A percentile compares a stretch with the other conserved stretches of the same genome.
phyloP scores from a whole-genome alignment of 2,113 vertebrate genomes.

The Saguinus imperator region DNA sequence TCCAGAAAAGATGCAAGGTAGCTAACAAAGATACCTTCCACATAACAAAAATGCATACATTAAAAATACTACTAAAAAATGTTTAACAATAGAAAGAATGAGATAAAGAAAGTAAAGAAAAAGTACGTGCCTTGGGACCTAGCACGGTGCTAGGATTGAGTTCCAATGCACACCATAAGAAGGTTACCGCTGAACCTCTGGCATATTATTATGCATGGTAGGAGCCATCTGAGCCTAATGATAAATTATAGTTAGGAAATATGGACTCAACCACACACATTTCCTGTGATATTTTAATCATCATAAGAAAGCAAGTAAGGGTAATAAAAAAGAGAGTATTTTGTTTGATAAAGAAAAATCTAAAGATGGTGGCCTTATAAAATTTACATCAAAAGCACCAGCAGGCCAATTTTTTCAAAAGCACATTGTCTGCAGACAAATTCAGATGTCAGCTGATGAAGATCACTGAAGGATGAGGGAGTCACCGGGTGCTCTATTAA shows the following conservation, averaged over 20 bases:
- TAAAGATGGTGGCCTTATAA: slow-evolving; percentile 47
- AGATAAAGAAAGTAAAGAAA: neutral
- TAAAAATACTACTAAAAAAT: neutral
- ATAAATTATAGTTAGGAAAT: slow-evolving; percentile 19
- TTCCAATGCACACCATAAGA: neutral
- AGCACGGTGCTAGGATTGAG: neutral
- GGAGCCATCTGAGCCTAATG: neutral
- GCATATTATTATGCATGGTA: neutral
- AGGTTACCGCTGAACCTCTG: neutral
- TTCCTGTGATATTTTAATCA: slow-evolving; percentile 53
- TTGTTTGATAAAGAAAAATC: slow-evolving; percentile 62
- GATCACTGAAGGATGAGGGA: neutral
- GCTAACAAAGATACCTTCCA: neutral
- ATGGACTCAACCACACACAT: slow-evolving; percentile 1
- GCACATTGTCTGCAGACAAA: neutral
- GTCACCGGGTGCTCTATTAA: neutral
- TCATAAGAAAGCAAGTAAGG: slow-evolving; percentile 40
- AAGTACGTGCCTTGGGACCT: neutral
- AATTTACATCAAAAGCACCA: slow-evolving; percentile 44
- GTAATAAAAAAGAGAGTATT: slow-evolving; percentile 39
- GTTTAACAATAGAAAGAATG: neutral
- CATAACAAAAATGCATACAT: neutral
- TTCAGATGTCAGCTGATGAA: neutral
- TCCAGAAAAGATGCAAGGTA: neutral
- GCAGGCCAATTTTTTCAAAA: slow-evolving; percentile 27